phyloP scores from a whole-genome alignment of 2,113 vertebrate species.

The Hemiprocne comata region DNA sequence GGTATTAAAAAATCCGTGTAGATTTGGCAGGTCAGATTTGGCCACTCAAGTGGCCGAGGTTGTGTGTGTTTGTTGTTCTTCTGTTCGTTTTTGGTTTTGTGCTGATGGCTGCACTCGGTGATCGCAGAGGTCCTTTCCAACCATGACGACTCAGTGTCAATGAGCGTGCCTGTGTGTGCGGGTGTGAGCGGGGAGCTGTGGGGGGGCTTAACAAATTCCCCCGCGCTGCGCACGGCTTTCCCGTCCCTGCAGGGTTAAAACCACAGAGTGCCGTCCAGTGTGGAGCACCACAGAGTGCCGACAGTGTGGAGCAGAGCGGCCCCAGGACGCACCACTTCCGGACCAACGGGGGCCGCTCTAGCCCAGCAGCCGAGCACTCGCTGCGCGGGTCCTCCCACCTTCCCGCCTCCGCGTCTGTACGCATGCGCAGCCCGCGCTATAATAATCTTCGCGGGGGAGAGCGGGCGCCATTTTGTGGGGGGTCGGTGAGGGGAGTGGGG shows the following conservation, averaged over 20 bases:
- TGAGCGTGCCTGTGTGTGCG: accelerated
- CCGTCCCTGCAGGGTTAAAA: not conserved
- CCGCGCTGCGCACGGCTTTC: not conserved
- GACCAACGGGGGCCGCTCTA: accelerated
- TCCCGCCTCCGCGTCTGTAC: accelerated
- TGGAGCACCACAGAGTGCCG: no score
- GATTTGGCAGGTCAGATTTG: no score
- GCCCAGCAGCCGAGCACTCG: not conserved
- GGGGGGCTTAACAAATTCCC: no score
- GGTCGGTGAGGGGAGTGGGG: accelerated
- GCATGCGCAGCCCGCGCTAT: accelerated
- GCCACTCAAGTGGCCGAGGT: no score
- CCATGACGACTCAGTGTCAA: not conserved
- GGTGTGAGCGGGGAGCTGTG: no score
- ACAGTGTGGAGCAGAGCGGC: not conserved
- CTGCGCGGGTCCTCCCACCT: no score
- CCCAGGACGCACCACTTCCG: accelerated
- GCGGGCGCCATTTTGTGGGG: not conserved
- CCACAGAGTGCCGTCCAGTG: not conserved
- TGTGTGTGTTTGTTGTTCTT: no score
- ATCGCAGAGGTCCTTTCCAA: no score
- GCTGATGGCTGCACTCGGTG: no score
- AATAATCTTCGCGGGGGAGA: accelerated
- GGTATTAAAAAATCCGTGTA: no score
- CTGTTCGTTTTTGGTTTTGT: no score